Percentiles rank a stretch among this genome's conserved stretches.
Evolutionary conservation across 2,888 invertebrate species (phyloP).

Genomic region (Heliconius hortense): DNA sequence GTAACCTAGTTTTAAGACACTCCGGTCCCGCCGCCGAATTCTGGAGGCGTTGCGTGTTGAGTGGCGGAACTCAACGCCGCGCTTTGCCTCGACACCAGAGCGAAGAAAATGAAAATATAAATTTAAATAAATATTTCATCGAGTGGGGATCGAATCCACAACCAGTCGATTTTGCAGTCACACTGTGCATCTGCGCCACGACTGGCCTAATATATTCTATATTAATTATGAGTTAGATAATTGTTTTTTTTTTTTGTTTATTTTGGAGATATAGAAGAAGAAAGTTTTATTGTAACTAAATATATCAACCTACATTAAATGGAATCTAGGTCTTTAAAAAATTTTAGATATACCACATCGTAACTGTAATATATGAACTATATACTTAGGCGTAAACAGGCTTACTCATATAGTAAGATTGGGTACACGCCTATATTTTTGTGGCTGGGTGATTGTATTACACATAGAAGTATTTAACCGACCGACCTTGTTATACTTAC

Average conservation of each 20-base stretch:
- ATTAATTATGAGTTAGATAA: not conserved
- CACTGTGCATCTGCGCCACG: no score
- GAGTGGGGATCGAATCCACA: no score
- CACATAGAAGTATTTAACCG: conserved; percentile 11
- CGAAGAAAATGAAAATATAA: no score
- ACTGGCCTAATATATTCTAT: no score
- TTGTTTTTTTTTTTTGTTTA: not conserved
- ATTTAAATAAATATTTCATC: no score
- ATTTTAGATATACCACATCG: not conserved
- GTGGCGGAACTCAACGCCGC: no score
- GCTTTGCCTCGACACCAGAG: no score
- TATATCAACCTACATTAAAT: not conserved
- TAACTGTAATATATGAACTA: not conserved
- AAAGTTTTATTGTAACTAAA: not conserved
- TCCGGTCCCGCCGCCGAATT: no score
- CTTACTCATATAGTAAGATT: not conserved
- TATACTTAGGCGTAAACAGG: not conserved
- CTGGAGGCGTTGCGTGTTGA: no score
- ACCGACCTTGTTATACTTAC: conserved; percentile 22
- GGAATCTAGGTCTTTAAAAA: not conserved
- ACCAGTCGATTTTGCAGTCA: no score
- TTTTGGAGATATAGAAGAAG: not conserved
- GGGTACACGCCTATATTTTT: conserved; percentile 4
- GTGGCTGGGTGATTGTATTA: conserved; percentile 10
- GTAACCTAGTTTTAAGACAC: no score